Conservation (phyloP, 2,113 vertebrate species). For the Oncorhynchus tshawytscha region DNA sequence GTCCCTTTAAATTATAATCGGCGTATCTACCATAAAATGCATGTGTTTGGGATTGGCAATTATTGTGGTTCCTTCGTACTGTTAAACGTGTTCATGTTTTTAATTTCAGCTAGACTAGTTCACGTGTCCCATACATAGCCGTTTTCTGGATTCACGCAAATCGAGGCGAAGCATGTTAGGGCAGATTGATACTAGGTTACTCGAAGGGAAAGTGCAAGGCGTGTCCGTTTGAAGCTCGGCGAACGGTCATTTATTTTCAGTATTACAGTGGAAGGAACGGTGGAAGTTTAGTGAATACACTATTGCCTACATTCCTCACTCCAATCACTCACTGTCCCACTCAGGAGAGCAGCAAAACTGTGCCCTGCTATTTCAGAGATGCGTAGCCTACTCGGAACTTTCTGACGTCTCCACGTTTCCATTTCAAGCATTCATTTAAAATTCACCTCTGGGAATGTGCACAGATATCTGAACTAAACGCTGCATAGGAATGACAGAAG, state of each 20-base stretch:
- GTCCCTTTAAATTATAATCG: neutral
- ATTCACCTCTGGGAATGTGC: neutral
- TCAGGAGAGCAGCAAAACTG: neutral
- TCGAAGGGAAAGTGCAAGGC: neutral
- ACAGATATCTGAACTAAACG: neutral
- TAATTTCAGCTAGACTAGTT: neutral
- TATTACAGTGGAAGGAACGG: neutral
- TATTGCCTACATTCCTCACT: neutral
- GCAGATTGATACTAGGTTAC: neutral
- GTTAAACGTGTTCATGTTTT: neutral
- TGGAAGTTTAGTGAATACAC: neutral
- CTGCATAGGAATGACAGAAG: neutral
- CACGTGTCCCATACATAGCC: neutral
- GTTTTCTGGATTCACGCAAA: neutral
- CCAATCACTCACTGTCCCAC: too few species aligned
- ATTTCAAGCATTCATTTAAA: neutral
- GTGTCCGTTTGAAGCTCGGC: neutral
- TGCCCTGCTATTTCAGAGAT: neutral
- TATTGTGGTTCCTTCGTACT: neutral
- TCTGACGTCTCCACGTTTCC: neutral
- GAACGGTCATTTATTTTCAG: too few species aligned
- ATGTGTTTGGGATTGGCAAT: neutral
- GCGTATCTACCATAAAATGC: too few species aligned
- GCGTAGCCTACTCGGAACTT: neutral
- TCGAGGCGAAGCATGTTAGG: neutral